Evolutionary conservation across 2,113 vertebrate species (phyloP).

Genomic region (Amblyopsis rosae): DNA sequence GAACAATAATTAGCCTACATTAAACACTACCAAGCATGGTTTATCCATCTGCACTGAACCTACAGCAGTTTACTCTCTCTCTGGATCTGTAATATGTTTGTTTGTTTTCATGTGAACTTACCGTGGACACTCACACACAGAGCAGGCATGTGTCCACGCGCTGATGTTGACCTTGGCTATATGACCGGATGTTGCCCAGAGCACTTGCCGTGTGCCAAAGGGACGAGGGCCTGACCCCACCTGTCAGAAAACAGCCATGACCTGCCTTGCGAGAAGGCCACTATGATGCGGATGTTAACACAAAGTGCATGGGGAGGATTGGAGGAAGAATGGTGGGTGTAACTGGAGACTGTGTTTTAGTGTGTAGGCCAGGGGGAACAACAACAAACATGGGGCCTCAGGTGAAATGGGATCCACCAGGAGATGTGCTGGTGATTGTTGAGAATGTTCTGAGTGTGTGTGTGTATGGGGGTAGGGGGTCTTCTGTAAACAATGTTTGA

Average conservation of each 20-base stretch:
- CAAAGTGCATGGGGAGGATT: conserved; percentile 7
- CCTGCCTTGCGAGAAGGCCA: conserved; percentile 34
- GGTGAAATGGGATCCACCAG: conserved; percentile 44
- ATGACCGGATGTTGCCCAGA: conserved; percentile 31
- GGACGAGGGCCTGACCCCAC: conserved; percentile 46
- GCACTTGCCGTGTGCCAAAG: conserved; percentile 33
- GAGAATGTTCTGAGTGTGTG: conserved; percentile 5
- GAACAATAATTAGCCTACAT: no score
- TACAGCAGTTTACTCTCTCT: no score
- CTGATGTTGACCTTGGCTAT: conserved; percentile 53
- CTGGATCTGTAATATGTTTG: background rate
- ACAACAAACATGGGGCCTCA: conserved; percentile 56
- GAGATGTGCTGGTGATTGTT: conserved; percentile 11
- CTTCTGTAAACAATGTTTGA: no score
- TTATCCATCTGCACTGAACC: no score
- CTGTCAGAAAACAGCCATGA: conserved; percentile 6
- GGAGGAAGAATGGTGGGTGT: background rate
- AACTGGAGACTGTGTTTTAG: conserved; percentile 47
- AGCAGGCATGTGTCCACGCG: no score
- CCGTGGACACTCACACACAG: background rate
- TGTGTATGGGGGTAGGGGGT: background rate
- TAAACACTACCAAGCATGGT: no score
- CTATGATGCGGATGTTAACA: conserved; percentile 13
- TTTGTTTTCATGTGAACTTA: background rate
- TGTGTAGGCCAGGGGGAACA: conserved; percentile 55